Evolutionary conservation across 2,888 invertebrate species (phyloP), one percentile per base, ranked within the genome.

Genomic region (Gryllus longicercus): DNA sequence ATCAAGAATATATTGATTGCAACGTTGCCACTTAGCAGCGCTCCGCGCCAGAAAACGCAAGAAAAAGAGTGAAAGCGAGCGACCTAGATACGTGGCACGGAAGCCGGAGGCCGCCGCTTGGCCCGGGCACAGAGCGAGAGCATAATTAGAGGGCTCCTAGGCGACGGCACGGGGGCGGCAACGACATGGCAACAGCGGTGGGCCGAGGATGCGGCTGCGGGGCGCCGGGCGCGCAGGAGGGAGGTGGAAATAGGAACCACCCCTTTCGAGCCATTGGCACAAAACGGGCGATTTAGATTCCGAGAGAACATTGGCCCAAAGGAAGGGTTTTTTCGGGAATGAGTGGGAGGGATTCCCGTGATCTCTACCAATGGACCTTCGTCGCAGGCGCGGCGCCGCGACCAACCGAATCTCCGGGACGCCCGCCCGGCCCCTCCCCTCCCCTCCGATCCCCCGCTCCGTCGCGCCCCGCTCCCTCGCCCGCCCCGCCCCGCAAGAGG

Each of bases 291-390:
- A 79, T 81, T 81, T 81, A 80, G 79, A 79, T 75, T 80, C 81
- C 75, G 75, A 21, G 51, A 81, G 82, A 82, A 81, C 82, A 82
- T 82, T 82, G 82, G 82, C 82, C 81, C 80, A 50, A 38, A 49
- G 77, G n/a, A 49, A 77, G 63, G 63, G 18, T 49, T 77, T 77
- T 77, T 77, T 50, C 50, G 49, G 77, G 77, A 50, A 49, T 23
- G 77, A 77, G 77, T 16, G 50, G 77, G 77, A 77, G 77, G 77
- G 50, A 50, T 49, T n/a, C 38, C 76, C 16, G 76, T 76, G 76
- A 76, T 76, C 23, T 76, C 76, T 76, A 76, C 76, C 76, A 76
- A 76, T 76, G 25, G 76, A 76, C 76, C 76, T 21, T 23, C 63
- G 63, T 63, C 63, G 63, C 63, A 12, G 63, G 63, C 63, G 63